Evolutionary conservation across 2,797 vertebrate genomes (phyloP).

Genomic region (Sarcophilus harrisii): DNA sequence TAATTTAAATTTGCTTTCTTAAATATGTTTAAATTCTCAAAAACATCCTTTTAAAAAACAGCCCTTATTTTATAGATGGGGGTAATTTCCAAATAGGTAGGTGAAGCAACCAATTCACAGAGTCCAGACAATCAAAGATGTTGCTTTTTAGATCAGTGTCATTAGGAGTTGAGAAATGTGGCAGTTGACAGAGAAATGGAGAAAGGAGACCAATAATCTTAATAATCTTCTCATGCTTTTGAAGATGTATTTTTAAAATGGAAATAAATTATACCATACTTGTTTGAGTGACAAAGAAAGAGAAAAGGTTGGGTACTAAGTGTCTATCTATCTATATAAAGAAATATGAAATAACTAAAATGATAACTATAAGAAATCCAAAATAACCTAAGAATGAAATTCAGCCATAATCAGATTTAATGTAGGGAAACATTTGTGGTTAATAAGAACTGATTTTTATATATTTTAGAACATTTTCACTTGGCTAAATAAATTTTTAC

Average conservation of each 20-base stretch:
- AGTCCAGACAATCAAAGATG: neutral
- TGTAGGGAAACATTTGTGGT: constrained; percentile 55
- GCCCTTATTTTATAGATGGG: neutral
- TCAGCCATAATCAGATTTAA: constrained; percentile 16
- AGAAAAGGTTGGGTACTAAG: neutral
- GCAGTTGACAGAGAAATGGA: neutral
- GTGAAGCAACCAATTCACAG: neutral
- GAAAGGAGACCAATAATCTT: neutral
- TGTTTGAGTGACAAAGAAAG: neutral
- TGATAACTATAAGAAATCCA: neutral
- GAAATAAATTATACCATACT: neutral
- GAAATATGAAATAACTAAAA: neutral
- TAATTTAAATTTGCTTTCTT: neutral
- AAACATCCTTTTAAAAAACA: neutral
- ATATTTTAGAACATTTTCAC: constrained; percentile 44
- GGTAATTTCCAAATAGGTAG: neutral
- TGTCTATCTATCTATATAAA: neutral
- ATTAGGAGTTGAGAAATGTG: neutral
- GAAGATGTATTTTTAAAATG: neutral
- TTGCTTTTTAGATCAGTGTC: neutral
- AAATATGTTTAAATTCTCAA: neutral
- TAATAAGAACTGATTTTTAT: constrained; percentile 55
- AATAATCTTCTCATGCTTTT: neutral
- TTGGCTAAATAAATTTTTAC: constrained; percentile 13
- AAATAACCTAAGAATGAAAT: neutral